Conservation (phyloP, 2,797 vertebrate species). For the Aratinga solstitialis region DNA sequence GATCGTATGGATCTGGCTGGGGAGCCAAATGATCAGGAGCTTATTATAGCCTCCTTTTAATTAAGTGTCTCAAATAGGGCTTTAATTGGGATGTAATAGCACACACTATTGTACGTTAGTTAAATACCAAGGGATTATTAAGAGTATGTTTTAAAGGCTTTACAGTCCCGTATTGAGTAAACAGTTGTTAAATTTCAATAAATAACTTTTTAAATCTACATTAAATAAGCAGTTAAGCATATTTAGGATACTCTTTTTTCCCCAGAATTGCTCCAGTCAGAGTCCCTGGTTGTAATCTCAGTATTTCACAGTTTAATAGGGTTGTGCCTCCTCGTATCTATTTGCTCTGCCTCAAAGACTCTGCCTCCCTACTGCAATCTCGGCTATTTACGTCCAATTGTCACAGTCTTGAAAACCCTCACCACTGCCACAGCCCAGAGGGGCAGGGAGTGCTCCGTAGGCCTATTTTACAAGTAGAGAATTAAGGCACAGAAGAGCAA, state of each 20-base stretch:
- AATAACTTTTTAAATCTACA: slow-evolving; percentile 35
- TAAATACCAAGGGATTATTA: slow-evolving; percentile 78
- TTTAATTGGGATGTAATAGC: slow-evolving; percentile 79
- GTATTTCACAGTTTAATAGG: not conserved
- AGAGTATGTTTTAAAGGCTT: slow-evolving; percentile 75
- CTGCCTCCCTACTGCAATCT: not conserved
- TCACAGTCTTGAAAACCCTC: not conserved
- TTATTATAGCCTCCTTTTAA: slow-evolving; percentile 76
- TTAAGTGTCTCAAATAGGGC: slow-evolving; percentile 76
- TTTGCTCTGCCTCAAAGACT: not conserved
- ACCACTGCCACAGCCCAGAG: not conserved
- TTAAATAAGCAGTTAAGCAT: slow-evolving; percentile 14
- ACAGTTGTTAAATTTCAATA: slow-evolving; percentile 71
- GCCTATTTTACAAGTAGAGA: not conserved
- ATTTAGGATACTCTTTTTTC: not conserved
- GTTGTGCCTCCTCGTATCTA: not conserved
- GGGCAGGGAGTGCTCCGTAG: not conserved
- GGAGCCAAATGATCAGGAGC: slow-evolving; percentile 10
- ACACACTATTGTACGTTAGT: slow-evolving; percentile 70
- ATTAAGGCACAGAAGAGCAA: not conserved
- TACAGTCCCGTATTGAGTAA: slow-evolving; percentile 66
- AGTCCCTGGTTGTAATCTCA: not conserved
- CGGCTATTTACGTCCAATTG: fast-evolving
- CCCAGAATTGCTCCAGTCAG: not conserved
- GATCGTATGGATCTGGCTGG: not conserved